Base-by-base conservation (phyloP, 2,888 invertebrate genomes). In the Mesorhabditis spiculigera region DNA sequence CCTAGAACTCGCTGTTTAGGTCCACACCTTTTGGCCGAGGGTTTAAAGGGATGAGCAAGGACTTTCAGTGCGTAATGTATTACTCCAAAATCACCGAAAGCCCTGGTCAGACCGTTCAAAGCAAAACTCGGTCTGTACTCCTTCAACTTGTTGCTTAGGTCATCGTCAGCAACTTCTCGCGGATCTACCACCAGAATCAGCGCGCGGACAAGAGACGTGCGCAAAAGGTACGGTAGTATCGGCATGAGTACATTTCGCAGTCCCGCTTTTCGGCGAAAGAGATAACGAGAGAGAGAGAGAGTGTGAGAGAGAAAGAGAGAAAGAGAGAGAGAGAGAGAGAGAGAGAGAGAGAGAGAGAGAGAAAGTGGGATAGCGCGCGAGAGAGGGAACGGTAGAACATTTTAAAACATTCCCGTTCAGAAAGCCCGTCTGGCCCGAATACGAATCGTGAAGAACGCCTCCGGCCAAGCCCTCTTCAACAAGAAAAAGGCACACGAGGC, bases 151-250 rank as follows among this genome's bases (percentile, higher is more conserved):
- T 28, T 28, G 41, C 71, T 13, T 63, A 75, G 73, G 82, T 98
- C 87, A 98, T 98, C 89, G 98, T 98, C 82, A 96, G 95, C 88
- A 98, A 98, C 91, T 98, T 98, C 91, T 96, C 95, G 87, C 90
- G 98, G 87, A 98, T 98, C 89, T 99, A 98, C 90, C 97, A 98
- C 88, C 98, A 98, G 90, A 98, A 95, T 89, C 98, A 99, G 98
- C 81, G 98, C 81, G 96, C 97, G 64, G 98, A 99, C 88, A 99
- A 99, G 89, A 90, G 97, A 84, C 96, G 97, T 91, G 97, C 98
- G 78, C 98, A 98, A 89, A 91, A 97, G 92, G 97, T 96, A 41
- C 3, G 64, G 28, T 1, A 28, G 28, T 28, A 28, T 28, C 28
- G 28, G 28, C 28, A 28, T 28, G 4, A 65, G 42, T 41, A 8